Percentiles rank a stretch among this genome's conserved stretches.
Evolutionary conservation across 2,888 invertebrate species (phyloP).

Genomic region (Zelleria hepariella): DNA sequence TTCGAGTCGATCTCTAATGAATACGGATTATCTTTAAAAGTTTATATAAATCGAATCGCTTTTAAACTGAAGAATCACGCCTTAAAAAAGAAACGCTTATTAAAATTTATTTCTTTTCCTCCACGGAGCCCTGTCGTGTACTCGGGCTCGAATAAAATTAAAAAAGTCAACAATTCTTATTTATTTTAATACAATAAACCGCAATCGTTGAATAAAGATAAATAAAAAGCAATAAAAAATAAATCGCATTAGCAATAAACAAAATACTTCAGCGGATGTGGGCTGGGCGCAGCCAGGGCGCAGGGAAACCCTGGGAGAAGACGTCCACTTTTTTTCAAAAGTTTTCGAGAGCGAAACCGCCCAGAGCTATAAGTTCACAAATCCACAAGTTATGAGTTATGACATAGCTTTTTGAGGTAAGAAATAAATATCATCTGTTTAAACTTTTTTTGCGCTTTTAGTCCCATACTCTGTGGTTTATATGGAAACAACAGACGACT

Average conservation of each 20-base stretch:
- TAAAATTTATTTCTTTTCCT: slow-evolving; percentile 73
- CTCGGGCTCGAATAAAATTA: slow-evolving; percentile 68
- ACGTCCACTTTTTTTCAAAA: not conserved
- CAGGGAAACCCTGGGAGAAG: not conserved
- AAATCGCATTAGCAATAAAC: slow-evolving; percentile 73
- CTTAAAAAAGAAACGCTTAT: slow-evolving; percentile 72
- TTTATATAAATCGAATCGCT: slow-evolving; percentile 71
- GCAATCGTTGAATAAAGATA: slow-evolving; percentile 73
- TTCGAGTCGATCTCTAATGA: slow-evolving; percentile 71
- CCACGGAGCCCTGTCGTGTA: slow-evolving; percentile 67
- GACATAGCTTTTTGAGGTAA: too few species aligned
- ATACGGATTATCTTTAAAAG: slow-evolving; percentile 67
- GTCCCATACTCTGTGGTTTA: too few species aligned
- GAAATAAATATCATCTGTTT: too few species aligned
- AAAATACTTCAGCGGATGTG: slow-evolving; percentile 73
- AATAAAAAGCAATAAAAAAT: slow-evolving; percentile 72
- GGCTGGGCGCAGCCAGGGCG: slow-evolving; percentile 41
- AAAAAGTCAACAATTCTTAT: slow-evolving; percentile 72
- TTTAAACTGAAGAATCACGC: slow-evolving; percentile 71
- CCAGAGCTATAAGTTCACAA: too few species aligned
- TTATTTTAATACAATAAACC: slow-evolving; percentile 73
- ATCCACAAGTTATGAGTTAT: too few species aligned
- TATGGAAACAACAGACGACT: too few species aligned
- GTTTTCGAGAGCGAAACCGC: slow-evolving; percentile 9
- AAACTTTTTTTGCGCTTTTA: too few species aligned